Conservation (phyloP, 1,140 invertebrate genomes). For the Micrasema longulum region DNA sequence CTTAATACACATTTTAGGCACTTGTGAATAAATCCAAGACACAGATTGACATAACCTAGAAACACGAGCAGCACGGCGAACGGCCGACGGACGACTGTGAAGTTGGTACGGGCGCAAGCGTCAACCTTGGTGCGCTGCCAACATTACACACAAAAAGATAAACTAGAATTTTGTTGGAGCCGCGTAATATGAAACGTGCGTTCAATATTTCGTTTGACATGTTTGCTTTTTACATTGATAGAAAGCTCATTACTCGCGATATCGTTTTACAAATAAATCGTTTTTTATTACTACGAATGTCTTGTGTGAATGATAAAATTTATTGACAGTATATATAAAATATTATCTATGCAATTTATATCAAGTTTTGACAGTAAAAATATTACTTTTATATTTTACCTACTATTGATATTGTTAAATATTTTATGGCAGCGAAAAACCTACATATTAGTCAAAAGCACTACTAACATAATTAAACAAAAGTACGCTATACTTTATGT, state of each 20-base stretch:
- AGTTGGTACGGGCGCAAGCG: slow-evolving; percentile 47
- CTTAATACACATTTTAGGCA: slow-evolving; percentile 47
- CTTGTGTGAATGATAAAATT: too few species aligned
- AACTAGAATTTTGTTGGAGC: slow-evolving; percentile 33
- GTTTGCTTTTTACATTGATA: slow-evolving; percentile 39
- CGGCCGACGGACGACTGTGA: slow-evolving; percentile 47
- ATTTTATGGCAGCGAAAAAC: too few species aligned
- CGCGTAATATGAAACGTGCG: slow-evolving; percentile 48
- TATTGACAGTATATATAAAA: background rate
- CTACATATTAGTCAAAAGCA: too few species aligned
- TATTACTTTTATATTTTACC: too few species aligned
- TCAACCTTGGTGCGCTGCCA: slow-evolving; percentile 49
- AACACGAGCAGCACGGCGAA: slow-evolving; percentile 43
- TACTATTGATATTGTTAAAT: too few species aligned
- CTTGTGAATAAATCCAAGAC: slow-evolving; percentile 46
- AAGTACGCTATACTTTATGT: too few species aligned
- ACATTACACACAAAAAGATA: slow-evolving; percentile 44
- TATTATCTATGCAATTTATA: too few species aligned
- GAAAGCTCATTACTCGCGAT: slow-evolving; percentile 10
- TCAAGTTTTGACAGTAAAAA: too few species aligned
- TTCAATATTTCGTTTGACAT: slow-evolving; percentile 46
- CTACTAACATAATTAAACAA: too few species aligned
- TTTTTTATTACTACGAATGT: too few species aligned
- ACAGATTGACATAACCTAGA: slow-evolving; percentile 47
- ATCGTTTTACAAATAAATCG: slow-evolving; percentile 26